Evolutionary conservation across 2,888 invertebrate genomes (phyloP), one percentile per base, ranked within the genome.

Genomic region (Heliconius charithonia): DNA sequence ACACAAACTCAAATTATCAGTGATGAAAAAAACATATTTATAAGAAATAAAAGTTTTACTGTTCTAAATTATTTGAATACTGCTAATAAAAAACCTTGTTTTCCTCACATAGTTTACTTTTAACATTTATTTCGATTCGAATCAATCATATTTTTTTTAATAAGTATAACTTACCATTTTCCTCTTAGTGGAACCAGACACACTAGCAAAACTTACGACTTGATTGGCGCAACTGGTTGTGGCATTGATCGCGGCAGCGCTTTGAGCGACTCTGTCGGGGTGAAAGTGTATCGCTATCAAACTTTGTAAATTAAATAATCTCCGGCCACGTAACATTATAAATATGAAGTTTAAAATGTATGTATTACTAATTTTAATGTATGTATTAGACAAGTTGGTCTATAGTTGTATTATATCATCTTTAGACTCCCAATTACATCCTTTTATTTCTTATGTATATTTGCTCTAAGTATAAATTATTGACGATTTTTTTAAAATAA

Each of bases 271-370:
- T 85, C 87, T 84, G 82, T 88, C 84, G 87, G 90, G 92, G 94
- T 94, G 94, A 95, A 94, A 94, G 94, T 94, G 91, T 93, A 93
- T 92, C 91, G 88, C 87, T 85, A 87, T 79, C 81, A 83, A 88
- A 83, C 88, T 74, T 59, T 79, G 87, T 85, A 89, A 85, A 84
- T 85, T 86, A 80, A 80, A 84, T 82, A 89, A 87, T 86, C 82
- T 83, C 83, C 83, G 85, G 27, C 72, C 81, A 67, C 79, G 81
- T 37, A 81, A 80, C 83, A 83, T 83, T 71, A 25, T 71, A 66
- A 69, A 22, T 67, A 25, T 22, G 67, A 67, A 41, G n/a, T 25
- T 67, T 37, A 41, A n/a, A 13, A 41, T 67, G n/a, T 67, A 13
- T 13, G 6, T 10, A 37, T 32, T n/a, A 27, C 12, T n/a, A 59